Evolutionary conservation across 2,888 invertebrate genomes (phyloP).

Genomic region (Meteorus cinctellus): DNA sequence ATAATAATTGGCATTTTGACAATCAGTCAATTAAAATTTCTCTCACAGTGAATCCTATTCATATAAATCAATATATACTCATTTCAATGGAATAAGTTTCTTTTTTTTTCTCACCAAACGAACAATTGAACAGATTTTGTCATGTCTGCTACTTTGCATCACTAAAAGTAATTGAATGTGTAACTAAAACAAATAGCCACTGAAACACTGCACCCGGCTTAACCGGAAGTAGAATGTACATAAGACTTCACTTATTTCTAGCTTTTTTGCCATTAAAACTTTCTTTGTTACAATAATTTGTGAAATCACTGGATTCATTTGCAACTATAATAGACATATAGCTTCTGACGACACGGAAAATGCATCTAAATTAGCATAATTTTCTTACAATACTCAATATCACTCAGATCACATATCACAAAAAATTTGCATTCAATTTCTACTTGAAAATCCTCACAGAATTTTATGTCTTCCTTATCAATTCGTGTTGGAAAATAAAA

Average conservation of each 20-base stretch:
- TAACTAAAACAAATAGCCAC: background rate
- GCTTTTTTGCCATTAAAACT: too few relatives aligned
- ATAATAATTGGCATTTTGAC: constrained; percentile 15
- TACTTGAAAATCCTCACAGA: background rate
- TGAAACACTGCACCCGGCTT: background rate
- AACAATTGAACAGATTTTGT: too few relatives aligned
- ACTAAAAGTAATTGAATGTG: background rate
- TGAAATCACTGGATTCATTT: too few relatives aligned
- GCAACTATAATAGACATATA: too few relatives aligned
- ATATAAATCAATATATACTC: background rate
- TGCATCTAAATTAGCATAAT: too few relatives aligned
- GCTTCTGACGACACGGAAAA: too few relatives aligned
- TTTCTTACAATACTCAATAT: too few relatives aligned
- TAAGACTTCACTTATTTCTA: background rate
- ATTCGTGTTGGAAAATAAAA: background rate
- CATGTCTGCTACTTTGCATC: background rate
- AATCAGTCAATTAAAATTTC: constrained; percentile 6
- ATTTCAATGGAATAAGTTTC: background rate
- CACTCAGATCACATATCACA: background rate
- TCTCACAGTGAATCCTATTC: background rate
- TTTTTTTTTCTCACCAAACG: background rate
- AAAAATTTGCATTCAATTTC: background rate
- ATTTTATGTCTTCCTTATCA: background rate
- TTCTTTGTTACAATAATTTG: too few relatives aligned
- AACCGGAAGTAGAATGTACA: background rate